Evolutionary conservation across 2,113 vertebrate genomes (phyloP), one percentile per base, ranked within the genome.

Genomic region (Periophthalmus modestus): DNA sequence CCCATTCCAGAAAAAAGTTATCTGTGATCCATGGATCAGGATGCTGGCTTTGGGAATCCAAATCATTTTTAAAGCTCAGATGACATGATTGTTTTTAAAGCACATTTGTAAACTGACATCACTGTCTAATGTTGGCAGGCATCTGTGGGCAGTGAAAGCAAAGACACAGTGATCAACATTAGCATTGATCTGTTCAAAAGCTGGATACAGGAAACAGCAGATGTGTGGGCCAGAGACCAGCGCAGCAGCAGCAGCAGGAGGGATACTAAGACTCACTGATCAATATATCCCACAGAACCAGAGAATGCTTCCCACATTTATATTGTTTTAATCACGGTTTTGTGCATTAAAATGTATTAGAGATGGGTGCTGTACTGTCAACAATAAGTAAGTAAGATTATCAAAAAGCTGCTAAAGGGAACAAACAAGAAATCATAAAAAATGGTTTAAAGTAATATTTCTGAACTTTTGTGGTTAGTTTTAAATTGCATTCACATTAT

Each of bases 141-240:
- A 84, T 75, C 71, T 55, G 46, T 61, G 81, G 73, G 72, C 66
- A 48, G 66, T 34, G 72, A 57, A 48, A 23, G 7, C 61, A 77
- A 50, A 67, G 16, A 47, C 74, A 59, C 57, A 34, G 54, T 72
- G 48, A 39, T 18, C 28, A 34, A 18, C 59, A 62, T 62, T 62
- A 62, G 66, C 73, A 84, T 83, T 73, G 74, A 84, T 79, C 72
- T 28, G 61, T 9, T 65, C 0, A 54, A 58, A 48, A 72, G 66
- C 47, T 68, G 66, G 74, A 77, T 79, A 47, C 66, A 76, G 69
- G 78, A 82, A 71, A 59, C 72, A 82, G 43, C 78, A 83, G 80
- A 73, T 80, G 75, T 73, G 68, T 36, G 18, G 82, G 75, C 80
- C 75, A 65, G 55, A 54, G 79, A 55, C 48, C 15, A 72, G 81